These are phyloP conservation scores for Apamea epomidion DNA, from an alignment of 2,888 invertebrate species.

Conservation along the genomic window DNA sequence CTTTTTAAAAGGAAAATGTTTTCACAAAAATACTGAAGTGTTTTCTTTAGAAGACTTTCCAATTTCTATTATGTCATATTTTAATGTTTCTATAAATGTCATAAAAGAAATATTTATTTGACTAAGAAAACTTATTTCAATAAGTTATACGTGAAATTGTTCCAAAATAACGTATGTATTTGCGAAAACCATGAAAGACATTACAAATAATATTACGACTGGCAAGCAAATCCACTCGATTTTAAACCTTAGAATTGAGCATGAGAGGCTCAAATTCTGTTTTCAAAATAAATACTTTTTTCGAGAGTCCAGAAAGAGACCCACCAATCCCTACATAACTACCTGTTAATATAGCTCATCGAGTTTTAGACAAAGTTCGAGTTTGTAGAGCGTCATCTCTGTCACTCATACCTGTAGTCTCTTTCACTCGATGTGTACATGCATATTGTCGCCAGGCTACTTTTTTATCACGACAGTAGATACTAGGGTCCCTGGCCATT, in stretches of 20 bases:
- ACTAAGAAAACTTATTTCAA: too few relatives aligned
- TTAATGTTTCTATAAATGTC: not conserved
- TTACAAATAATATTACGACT: not conserved
- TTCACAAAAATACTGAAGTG: not conserved
- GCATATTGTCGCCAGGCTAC: too few relatives aligned
- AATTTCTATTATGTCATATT: not conserved
- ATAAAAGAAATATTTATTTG: not conserved
- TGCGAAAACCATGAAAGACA: not conserved
- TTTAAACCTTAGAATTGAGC: not conserved
- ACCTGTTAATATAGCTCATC: too few relatives aligned
- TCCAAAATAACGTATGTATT: not conserved
- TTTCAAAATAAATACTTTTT: not conserved
- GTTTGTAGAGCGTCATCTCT: too few relatives aligned
- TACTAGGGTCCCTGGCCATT: too few relatives aligned
- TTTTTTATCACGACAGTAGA: too few relatives aligned
- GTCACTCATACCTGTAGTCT: too few relatives aligned
- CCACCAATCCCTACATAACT: too few relatives aligned
- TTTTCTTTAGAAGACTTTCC: not conserved
- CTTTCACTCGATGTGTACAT: too few relatives aligned
- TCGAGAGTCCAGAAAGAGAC: too few relatives aligned
- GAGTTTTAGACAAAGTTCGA: too few relatives aligned
- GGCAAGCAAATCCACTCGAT: not conserved
- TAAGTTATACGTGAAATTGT: not conserved
- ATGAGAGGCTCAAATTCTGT: not conserved
- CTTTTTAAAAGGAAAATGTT: slow-evolving; percentile 5